These are phyloP conservation scores for Genyomyrus donnyi DNA, from an alignment of 2,113 vertebrate species.

Conservation along the genomic window DNA sequence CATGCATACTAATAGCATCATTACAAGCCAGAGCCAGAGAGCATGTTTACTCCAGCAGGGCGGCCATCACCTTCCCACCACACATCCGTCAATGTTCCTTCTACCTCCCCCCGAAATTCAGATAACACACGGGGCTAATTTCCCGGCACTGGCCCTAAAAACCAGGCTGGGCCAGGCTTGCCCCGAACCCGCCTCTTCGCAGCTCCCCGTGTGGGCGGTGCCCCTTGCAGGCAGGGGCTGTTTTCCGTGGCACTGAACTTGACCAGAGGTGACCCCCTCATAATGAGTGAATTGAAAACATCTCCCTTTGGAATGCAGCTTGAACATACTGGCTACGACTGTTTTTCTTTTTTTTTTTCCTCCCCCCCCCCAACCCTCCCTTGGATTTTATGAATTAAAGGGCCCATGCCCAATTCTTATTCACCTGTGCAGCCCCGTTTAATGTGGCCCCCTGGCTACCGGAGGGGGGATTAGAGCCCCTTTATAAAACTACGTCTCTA, in stretches of 20 bases:
- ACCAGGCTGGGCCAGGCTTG: conserved; percentile 78
- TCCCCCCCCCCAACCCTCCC: conserved; percentile 23
- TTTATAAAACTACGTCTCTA: conserved; percentile 11
- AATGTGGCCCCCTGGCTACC: conserved; percentile 22
- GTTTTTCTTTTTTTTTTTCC: conserved; percentile 59
- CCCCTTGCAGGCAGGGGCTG: conserved; percentile 75
- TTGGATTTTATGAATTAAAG: conserved; percentile 82
- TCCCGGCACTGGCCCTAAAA: conserved; percentile 78
- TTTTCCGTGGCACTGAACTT: conserved; percentile 97
- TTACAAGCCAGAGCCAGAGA: conserved; percentile 78
- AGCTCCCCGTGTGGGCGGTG: conserved; percentile 78
- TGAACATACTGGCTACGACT: conserved; percentile 74
- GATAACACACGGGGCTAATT: conserved; percentile 88
- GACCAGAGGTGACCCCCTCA: conserved; percentile 84
- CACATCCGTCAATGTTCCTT: conserved; percentile 82
- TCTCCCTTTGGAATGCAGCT: conserved; percentile 95
- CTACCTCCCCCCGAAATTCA: conserved; percentile 67
- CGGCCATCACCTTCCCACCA: conserved; percentile 77
- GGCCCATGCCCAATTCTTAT: conserved; percentile 64
- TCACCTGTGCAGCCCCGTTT: conserved; percentile 49
- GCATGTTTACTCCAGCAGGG: conserved; percentile 84
- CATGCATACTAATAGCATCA: conserved; percentile 93
- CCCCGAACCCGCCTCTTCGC: conserved; percentile 75
- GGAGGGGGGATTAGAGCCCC: conserved; percentile 26
- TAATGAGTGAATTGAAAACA: conserved; percentile 99